These are phyloP conservation scores for Microcebus tavaratra DNA, from an alignment of 2,113 vertebrate genomes.

Conservation along the genomic window DNA sequence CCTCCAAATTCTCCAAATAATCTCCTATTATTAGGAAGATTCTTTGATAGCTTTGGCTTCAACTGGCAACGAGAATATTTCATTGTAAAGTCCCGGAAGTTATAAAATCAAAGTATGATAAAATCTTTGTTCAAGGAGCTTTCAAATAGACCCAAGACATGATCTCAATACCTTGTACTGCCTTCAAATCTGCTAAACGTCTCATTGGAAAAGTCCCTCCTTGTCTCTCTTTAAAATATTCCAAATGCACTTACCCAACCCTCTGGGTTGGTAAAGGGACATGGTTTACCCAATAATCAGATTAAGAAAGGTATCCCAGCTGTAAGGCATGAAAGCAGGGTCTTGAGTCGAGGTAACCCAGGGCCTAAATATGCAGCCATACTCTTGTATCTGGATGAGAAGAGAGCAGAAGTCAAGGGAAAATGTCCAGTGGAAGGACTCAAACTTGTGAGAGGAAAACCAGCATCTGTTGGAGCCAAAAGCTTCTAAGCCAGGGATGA, in stretches of 20 bases:
- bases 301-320: background rate
- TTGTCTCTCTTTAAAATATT: background rate
- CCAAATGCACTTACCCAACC: background rate
- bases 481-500: background rate
- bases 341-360: background rate
- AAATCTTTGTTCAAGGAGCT: background rate
- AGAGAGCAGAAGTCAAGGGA: background rate
- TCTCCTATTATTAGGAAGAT: background rate
- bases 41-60: background rate
- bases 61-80: background rate
- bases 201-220: background rate
- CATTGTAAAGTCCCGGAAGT: background rate
- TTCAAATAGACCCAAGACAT: background rate
- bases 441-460: background rate
- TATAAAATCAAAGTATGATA: background rate
- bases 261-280: background rate
- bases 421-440: background rate
- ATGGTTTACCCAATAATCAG: background rate
- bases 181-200: background rate
- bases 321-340: background rate
- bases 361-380: background rate
- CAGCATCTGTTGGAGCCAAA: background rate
- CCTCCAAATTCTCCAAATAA: background rate
- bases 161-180: background rate
- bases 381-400: background rate